Evolutionary conservation across 2,113 vertebrate genomes (phyloP), one percentile per base, ranked within the genome.

Genomic region (Urocolius indicus): DNA sequence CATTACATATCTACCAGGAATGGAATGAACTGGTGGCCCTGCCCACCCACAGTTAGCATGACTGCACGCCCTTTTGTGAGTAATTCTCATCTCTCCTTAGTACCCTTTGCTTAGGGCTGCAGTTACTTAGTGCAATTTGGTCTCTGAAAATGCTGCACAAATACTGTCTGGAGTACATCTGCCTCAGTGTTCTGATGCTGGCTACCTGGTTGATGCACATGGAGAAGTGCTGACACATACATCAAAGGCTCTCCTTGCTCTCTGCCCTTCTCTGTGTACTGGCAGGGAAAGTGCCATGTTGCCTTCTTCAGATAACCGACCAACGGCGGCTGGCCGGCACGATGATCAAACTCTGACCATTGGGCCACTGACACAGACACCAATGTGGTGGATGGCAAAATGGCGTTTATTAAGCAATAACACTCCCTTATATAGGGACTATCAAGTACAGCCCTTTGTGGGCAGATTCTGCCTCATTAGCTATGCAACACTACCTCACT

Each of bases 211-310:
- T 1, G 0, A 20, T 18, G 46, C 24, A 27, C 1, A 2, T 20
- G 38, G 10, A 18, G 45, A 0, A 3, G 20, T 46, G 45, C 36
- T 13, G 58, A 66, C 16, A 3, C 14, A 4, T 2, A 1, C 0
- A 3, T 11, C 32, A 8, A 21, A 26, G 34, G 46, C 41, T 55
- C 38, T 16, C 30, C 55, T 63, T 16, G 7, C 9, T n/a, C 65
- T 22, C 46, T 54, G 36, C 15, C 34, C 18, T 38, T 34, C 19
- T 13, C 11, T 45, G 27, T 5, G 4, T 9, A 2, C 21, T 0
- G 1, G 6, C 0, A 2, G 17, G 19, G 38, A 51, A 10, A 9
- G 29, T 9, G 23, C 52, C 0, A n/a, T n/a, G n/a, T n/a, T n/a
- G n/a, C n/a, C n/a, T n/a, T n/a, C n/a, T n/a, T n/a, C n/a, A n/a